A percentile compares a stretch with the other conserved stretches of the same genome.
Evolutionary conservation across 2,797 vertebrate genomes (phyloP).

Genomic region (Xenopus petersii): DNA sequence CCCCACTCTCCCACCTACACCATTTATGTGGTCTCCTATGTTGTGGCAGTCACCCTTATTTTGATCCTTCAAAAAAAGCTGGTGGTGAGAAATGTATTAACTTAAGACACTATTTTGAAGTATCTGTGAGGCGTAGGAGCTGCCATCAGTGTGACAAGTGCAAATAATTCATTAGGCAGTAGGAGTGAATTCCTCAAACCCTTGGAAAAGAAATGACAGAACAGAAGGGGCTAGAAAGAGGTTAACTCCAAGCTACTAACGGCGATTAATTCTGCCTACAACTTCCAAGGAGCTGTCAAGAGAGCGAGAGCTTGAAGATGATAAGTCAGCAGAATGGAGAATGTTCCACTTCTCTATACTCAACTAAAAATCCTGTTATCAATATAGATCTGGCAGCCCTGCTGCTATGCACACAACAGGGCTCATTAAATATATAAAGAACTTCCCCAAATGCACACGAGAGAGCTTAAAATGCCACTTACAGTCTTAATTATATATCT

Average conservation of each 20-base stretch:
- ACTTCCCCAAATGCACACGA: conserved; percentile 17
- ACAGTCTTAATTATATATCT: conserved; percentile 47
- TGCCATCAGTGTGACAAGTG: not conserved
- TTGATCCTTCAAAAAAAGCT: too few species aligned
- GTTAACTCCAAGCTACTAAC: not conserved
- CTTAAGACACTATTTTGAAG: too few species aligned
- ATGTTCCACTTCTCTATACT: not conserved
- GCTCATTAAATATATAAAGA: conserved; percentile 40
- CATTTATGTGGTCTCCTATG: too few species aligned
- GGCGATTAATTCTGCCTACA: conserved; percentile 4
- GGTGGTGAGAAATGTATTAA: too few species aligned
- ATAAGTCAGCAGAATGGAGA: conserved; percentile 11
- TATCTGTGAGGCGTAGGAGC: too few species aligned
- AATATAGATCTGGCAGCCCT: conserved; percentile 30
- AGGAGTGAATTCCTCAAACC: not conserved
- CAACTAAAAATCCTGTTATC: conserved; percentile 39
- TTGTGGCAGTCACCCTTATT: too few species aligned
- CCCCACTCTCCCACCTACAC: too few species aligned
- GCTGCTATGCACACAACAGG: conserved; percentile 31
- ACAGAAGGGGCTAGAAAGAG: not conserved
- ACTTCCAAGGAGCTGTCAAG: conserved; percentile 1
- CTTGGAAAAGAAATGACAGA: not conserved
- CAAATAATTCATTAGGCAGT: not conserved
- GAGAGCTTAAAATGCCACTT: conserved; percentile 31
- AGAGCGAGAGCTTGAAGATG: conserved; percentile 5